Percentiles rank a stretch among this genome's conserved stretches.
Evolutionary conservation across 2,797 vertebrate genomes (phyloP).

Genomic region (Melanotaenia nigrans): DNA sequence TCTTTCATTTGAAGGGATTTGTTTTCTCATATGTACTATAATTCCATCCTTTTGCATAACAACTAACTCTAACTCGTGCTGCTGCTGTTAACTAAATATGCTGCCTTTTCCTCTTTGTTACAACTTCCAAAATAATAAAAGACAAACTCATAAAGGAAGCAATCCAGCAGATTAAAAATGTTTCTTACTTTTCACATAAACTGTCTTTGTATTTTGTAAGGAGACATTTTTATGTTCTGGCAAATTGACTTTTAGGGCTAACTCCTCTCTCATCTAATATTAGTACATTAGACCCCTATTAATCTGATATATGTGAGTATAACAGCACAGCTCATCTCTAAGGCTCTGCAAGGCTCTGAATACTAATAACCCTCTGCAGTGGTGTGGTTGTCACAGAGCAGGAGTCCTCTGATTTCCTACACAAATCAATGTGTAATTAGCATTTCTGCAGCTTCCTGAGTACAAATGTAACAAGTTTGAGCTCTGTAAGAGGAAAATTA

Average conservation of each 20-base stretch:
- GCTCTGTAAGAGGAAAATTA: constrained; percentile 20
- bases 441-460: background rate
- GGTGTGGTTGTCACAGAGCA: constrained; percentile 2
- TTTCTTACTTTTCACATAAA: constrained; percentile 4
- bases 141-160: no score
- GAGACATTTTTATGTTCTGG: constrained; percentile 31
- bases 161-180: background rate
- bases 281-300: background rate
- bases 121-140: background rate
- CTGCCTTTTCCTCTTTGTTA: background rate
- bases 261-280: constrained; percentile 25
- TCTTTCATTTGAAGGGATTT: background rate
- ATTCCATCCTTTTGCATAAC: background rate
- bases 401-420: constrained; percentile 2
- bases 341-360: background rate
- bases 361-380: constrained; percentile 7
- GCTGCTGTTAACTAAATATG: background rate
- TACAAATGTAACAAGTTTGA: background rate
- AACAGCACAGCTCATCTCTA: constrained; percentile 12
- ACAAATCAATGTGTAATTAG: background rate
- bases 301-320: constrained; percentile 20
- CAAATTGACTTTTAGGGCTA: constrained; percentile 18
- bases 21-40: background rate
- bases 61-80: background rate
- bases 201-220: background rate